Percentiles rank a stretch among this genome's conserved stretches.
Conservation (phyloP, 2,888 invertebrate species). For the Philhelius pedissequus region DNA sequence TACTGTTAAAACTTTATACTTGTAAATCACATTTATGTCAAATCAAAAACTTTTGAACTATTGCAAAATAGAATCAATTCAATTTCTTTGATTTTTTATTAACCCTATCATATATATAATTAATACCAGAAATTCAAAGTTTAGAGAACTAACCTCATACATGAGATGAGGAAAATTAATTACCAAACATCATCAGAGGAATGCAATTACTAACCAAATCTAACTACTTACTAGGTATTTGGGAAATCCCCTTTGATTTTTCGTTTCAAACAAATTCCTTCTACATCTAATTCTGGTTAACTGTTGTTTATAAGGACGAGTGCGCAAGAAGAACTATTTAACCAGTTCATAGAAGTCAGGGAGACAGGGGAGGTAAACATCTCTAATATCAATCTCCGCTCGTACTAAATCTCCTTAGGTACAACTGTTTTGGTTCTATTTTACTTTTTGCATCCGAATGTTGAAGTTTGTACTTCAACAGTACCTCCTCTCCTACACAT, state of each 20-base stretch:
- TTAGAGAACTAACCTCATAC: too few relatives aligned
- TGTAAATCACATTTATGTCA: too few relatives aligned
- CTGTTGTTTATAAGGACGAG: neutral
- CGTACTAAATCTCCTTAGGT: neutral
- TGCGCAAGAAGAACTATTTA: neutral
- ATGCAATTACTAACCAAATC: constrained; percentile 28
- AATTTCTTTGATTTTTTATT: too few relatives aligned
- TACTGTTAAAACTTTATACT: too few relatives aligned
- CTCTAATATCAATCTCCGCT: too few relatives aligned
- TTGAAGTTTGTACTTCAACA: neutral
- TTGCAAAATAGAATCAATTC: too few relatives aligned
- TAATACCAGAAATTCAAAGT: too few relatives aligned
- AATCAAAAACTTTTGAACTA: too few relatives aligned
- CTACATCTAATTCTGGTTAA: neutral
- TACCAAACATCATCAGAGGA: constrained; percentile 44
- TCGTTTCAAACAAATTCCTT: neutral
- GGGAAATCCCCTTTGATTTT: neutral
- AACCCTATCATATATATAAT: too few relatives aligned
- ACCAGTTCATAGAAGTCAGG: neutral
- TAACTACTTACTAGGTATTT: neutral
- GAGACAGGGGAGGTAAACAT: too few relatives aligned
- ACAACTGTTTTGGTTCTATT: neutral
- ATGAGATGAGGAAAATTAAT: neutral
- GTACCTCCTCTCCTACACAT: too few relatives aligned
- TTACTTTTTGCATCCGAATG: neutral